phyloP scores from a whole-genome alignment of 2,113 vertebrate genomes.

The Phocoena phocoena region DNA sequence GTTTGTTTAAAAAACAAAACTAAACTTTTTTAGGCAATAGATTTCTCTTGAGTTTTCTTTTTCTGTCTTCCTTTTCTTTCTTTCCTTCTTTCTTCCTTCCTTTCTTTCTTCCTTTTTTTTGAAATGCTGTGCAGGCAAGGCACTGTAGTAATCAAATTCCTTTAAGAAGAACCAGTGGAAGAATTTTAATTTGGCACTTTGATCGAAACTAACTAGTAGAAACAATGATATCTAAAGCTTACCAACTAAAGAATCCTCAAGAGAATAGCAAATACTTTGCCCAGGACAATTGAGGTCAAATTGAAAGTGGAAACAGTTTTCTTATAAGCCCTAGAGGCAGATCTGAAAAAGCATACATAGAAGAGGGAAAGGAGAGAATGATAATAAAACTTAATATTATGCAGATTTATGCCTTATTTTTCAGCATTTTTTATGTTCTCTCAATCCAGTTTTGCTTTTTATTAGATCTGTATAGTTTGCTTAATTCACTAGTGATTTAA shows the following conservation, averaged over 20 bases:
- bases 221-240: neutral
- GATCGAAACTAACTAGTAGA: conserved; percentile 24
- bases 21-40: conserved; percentile 61
- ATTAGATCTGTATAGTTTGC: conserved; percentile 86
- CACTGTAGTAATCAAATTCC: conserved; percentile 48
- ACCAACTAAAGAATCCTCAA: neutral
- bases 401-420: conserved; percentile 87
- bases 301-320: conserved; percentile 42
- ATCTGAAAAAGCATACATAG: conserved; percentile 54
- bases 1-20: conserved; percentile 32
- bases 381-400: conserved; percentile 81
- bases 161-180: conserved; percentile 53
- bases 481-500: conserved; percentile 80
- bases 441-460: conserved; percentile 82
- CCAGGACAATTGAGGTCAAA: neutral
- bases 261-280: conserved; percentile 2
- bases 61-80: too few relatives aligned
- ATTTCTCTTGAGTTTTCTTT: conserved; percentile 24
- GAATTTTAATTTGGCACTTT: conserved; percentile 51
- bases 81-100: neutral
- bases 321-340: conserved; percentile 53
- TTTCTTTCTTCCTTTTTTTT: neutral
- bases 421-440: conserved; percentile 83
- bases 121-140: conserved; percentile 57
- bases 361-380: conserved; percentile 66